A percentile compares a stretch with the other conserved stretches of the same genome.
phyloP scores from a whole-genome alignment of 2,888 invertebrate genomes.

The Thera obeliscata region DNA sequence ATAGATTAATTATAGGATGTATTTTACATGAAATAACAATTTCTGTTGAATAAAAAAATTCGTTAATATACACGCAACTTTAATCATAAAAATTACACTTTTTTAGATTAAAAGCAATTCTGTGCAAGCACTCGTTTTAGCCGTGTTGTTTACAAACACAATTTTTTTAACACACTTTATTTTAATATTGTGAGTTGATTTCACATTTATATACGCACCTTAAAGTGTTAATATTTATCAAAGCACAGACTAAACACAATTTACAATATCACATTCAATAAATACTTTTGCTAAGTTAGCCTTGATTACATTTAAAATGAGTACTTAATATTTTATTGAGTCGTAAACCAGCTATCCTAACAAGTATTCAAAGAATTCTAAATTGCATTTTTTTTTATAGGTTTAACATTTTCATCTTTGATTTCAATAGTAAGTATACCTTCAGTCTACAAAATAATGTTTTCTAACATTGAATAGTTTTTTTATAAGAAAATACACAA shows the following conservation, averaged over 20 bases:
- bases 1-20: not conserved
- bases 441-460: conserved; percentile 2
- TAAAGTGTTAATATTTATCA: conserved; percentile 3
- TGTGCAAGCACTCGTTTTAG: conserved; percentile 16
- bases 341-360: not conserved
- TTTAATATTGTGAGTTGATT: conserved; percentile 15
- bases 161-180: not conserved
- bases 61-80: conserved; percentile 19
- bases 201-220: conserved; percentile 6
- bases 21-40: conserved; percentile 9
- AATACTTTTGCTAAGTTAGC: not conserved
- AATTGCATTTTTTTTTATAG: not conserved
- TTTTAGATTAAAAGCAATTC: conserved; percentile 19
- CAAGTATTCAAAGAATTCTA: not conserved
- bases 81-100: conserved; percentile 16
- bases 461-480: conserved; percentile 1
- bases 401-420: not conserved
- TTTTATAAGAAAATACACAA: conserved; percentile 25
- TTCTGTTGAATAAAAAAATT: conserved; percentile 24
- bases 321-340: conserved; percentile 2
- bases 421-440: not conserved
- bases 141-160: conserved; percentile 9
- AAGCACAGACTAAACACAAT: conserved; percentile 16
- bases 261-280: conserved; percentile 17
- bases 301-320: conserved; percentile 15